Percentiles rank a stretch among this genome's conserved stretches.
phyloP scores from a whole-genome alignment of 2,797 vertebrate species.

The Hoplostethus mediterraneus region DNA sequence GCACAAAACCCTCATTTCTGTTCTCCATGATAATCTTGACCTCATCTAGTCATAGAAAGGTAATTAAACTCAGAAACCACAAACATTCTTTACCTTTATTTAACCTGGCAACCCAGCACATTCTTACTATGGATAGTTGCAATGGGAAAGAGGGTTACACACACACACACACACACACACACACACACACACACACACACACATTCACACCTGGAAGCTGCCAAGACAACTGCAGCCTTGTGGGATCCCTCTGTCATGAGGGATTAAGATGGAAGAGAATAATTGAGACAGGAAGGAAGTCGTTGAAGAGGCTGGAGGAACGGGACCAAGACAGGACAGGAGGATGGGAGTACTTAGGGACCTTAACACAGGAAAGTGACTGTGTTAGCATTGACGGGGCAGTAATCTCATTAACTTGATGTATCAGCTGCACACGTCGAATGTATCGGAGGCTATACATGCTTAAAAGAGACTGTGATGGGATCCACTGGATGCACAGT shows the following conservation, averaged over 20 bases:
- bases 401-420: conserved; percentile 46
- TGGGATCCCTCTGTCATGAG: conserved; percentile 9
- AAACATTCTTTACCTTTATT: no score
- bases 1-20: neutral
- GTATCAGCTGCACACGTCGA: conserved; percentile 13
- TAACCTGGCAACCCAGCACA: no score
- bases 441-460: conserved; percentile 13
- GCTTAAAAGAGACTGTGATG: conserved; percentile 5
- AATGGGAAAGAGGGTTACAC: neutral
- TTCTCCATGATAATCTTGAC: no score
- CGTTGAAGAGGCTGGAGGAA: conserved; percentile 24
- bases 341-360: conserved; percentile 48
- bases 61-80: neutral
- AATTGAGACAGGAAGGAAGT: conserved; percentile 63
- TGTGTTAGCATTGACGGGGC: conserved; percentile 43
- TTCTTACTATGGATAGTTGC: no score
- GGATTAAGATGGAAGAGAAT: conserved; percentile 41
- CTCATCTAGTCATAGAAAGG: neutral
- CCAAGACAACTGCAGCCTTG: neutral
- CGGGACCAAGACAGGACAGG: conserved; percentile 21
- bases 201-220: conserved; percentile 8
- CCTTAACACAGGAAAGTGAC: conserved; percentile 40
- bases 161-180: conserved; percentile 1
- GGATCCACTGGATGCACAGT: neutral
- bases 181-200: neutral